Evolutionary conservation across 2,888 invertebrate genomes (phyloP).

Genomic region (Tortricodes alternella): DNA sequence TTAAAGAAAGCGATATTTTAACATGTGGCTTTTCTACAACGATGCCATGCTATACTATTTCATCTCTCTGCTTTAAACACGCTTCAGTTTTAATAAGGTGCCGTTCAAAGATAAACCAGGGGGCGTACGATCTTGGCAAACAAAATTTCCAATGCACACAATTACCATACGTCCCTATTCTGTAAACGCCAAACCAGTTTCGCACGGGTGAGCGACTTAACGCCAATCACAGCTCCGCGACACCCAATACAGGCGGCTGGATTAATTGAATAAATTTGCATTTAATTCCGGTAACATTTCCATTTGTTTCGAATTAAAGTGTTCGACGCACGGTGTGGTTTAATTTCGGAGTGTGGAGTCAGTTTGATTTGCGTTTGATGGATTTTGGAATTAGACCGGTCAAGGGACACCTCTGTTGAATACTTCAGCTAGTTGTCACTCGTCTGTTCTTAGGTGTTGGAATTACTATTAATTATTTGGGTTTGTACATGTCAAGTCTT

Average conservation of each 20-base stretch:
- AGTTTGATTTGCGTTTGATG: conserved; percentile 3
- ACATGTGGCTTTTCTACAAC: no score
- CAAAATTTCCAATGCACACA: conserved; percentile 64
- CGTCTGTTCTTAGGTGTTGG: no score
- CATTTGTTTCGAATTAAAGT: conserved; percentile 75
- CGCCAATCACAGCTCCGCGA: conserved; percentile 76
- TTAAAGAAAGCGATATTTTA: no score
- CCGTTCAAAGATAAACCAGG: conserved; percentile 38
- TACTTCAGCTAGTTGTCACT: no score
- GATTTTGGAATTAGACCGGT: conserved; percentile 5
- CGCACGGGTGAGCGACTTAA: conserved; percentile 66
- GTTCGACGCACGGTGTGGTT: conserved; percentile 37
- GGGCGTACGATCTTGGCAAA: conserved; percentile 59
- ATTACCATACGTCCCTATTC: conserved; percentile 51
- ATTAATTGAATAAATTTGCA: conserved; percentile 83
- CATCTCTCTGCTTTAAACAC: no score
- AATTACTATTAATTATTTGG: no score
- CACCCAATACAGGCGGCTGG: conserved; percentile 72
- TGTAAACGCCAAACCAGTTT: conserved; percentile 64
- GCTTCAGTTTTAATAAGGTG: conserved; percentile 33
- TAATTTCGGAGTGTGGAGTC: conserved; percentile 17
- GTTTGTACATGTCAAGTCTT: no score
- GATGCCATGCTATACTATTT: no score
- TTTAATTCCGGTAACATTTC: conserved; percentile 70
- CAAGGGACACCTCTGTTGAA: not conserved